These are phyloP conservation scores for Globia sparganii DNA, from an alignment of 2,888 invertebrate species.

Conservation along the genomic window DNA sequence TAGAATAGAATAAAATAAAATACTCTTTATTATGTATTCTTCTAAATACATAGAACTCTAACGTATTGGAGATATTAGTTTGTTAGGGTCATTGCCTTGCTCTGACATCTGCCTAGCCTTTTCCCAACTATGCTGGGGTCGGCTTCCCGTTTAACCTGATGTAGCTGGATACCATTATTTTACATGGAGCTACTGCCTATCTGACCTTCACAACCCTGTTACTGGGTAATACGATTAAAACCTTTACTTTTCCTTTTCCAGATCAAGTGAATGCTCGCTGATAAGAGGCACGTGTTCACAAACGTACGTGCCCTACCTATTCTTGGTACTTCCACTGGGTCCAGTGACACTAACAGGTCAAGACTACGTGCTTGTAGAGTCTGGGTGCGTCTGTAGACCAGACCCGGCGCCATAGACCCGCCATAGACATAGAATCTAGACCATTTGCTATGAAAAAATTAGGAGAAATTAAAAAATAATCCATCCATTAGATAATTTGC, in stretches of 20 bases:
- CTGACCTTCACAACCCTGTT: too few species aligned
- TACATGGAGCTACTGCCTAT: too few species aligned
- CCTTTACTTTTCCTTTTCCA: conserved; percentile 82
- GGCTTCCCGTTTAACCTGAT: too few species aligned
- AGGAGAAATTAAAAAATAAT: conserved; percentile 36
- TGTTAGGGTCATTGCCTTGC: not conserved
- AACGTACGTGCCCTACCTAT: conserved; percentile 97
- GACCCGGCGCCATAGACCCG: conserved; percentile 72
- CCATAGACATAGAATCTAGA: conserved; percentile 40
- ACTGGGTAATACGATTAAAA: too few species aligned
- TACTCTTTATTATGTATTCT: too few species aligned
- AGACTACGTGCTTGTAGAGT: conserved; percentile 98
- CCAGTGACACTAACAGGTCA: conserved; percentile 97
- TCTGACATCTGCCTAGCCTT: not conserved
- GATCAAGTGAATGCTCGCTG: conserved; percentile 96
- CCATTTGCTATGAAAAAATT: conserved; percentile 29
- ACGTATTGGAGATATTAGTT: not conserved
- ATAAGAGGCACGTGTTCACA: conserved; percentile 97
- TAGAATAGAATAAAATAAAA: too few species aligned
- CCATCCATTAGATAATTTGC: conserved; percentile 51
- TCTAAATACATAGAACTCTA: too few species aligned
- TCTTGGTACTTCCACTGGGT: conserved; percentile 96
- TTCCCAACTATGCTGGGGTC: too few species aligned
- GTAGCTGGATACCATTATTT: too few species aligned
- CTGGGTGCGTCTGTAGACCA: conserved; percentile 97